Percentiles rank a stretch among this genome's conserved stretches.
These are phyloP conservation scores for Harlomillsia oculata DNA, from an alignment of 1,140 invertebrate genomes.

Conservation along the genomic window DNA sequence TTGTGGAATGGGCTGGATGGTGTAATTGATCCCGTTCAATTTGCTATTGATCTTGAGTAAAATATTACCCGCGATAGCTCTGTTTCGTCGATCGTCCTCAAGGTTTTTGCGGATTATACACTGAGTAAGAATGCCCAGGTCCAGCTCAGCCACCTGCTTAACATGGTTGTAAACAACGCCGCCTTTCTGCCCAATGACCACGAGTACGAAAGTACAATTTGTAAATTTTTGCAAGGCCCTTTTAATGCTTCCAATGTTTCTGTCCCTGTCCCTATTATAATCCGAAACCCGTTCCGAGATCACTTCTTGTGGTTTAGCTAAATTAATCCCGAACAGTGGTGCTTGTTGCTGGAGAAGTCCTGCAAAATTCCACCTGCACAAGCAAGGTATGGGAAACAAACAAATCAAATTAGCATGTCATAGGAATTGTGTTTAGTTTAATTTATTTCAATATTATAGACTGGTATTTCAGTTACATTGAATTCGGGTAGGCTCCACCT, in stretches of 20 bases:
- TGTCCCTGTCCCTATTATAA: background rate
- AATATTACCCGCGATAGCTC: conserved; percentile 57
- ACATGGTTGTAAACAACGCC: conserved; percentile 4
- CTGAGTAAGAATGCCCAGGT: conserved; percentile 66
- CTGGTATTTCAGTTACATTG: no score
- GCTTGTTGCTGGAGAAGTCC: background rate
- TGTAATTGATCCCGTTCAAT: conserved; percentile 71
- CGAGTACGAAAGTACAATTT: background rate
- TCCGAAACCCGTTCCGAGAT: no score
- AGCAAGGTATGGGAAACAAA: no score
- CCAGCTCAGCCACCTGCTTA: conserved; percentile 47
- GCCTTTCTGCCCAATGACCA: conserved; percentile 4
- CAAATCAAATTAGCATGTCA: no score
- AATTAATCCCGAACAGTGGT: background rate
- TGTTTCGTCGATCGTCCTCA: conserved; percentile 39
- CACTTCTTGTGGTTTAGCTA: no score
- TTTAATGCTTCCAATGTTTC: no score
- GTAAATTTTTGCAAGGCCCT: background rate
- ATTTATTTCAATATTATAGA: no score
- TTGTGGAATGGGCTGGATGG: conserved; percentile 38
- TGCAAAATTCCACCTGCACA: no score
- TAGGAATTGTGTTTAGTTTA: no score
- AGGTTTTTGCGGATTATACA: conserved; percentile 58
- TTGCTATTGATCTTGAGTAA: conserved; percentile 77
- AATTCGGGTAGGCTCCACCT: no score